Evolutionary conservation across 2,797 vertebrate species (phyloP).

Genomic region (Intellagama lesueurii): DNA sequence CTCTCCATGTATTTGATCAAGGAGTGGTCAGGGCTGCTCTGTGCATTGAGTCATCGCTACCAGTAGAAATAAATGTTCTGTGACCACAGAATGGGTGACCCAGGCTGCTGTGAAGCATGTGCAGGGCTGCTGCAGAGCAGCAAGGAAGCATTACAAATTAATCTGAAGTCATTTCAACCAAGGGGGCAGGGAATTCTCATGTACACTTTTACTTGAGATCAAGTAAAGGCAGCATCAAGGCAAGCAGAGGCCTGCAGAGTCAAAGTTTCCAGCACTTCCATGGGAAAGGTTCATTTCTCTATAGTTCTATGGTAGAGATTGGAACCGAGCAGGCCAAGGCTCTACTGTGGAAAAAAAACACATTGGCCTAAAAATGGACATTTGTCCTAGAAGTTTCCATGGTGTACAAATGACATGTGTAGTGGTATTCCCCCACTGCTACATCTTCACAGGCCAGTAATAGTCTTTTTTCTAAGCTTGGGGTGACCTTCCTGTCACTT

Average conservation of each 20-base stretch:
- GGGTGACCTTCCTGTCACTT: too few relatives aligned
- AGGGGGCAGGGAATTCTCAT: not conserved
- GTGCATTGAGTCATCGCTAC: not conserved
- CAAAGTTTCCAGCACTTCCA: not conserved
- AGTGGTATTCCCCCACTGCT: too few relatives aligned
- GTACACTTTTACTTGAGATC: not conserved
- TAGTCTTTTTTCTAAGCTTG: too few relatives aligned
- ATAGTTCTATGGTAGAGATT: too few relatives aligned
- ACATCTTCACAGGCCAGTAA: too few relatives aligned
- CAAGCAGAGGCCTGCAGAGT: not conserved
- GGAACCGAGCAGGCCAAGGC: too few relatives aligned
- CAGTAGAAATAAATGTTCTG: accelerated
- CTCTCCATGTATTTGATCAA: not conserved
- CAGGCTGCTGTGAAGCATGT: not conserved
- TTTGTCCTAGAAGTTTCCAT: too few relatives aligned
- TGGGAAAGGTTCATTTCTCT: not conserved
- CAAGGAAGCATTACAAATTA: not conserved
- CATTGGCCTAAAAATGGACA: too few relatives aligned
- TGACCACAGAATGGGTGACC: not conserved
- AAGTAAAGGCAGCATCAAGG: not conserved
- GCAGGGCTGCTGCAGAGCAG: not conserved
- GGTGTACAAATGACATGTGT: too few relatives aligned
- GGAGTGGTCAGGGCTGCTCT: not conserved
- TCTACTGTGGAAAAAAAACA: too few relatives aligned
- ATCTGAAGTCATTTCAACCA: not conserved